Evolutionary conservation across 2,113 vertebrate genomes (phyloP).

Genomic region (Asarcornis scutulata): DNA sequence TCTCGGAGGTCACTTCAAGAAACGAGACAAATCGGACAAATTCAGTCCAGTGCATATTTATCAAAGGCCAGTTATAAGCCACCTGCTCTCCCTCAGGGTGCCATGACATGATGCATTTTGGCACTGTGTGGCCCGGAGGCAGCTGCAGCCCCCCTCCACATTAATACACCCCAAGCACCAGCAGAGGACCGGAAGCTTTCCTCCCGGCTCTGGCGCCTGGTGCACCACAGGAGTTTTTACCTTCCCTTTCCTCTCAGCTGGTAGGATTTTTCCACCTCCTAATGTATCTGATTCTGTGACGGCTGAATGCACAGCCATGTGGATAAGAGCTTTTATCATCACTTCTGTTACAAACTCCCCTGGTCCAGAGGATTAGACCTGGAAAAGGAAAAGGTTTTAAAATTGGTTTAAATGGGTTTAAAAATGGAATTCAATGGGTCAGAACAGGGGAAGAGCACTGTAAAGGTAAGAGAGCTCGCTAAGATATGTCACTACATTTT

Average conservation of each 20-base stretch:
- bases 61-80: no score
- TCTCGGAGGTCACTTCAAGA: neutral
- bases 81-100: neutral
- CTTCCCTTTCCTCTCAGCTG: neutral
- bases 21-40: neutral
- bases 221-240: neutral
- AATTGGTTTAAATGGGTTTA: slow-evolving; percentile 34
- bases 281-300: neutral
- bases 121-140: no score
- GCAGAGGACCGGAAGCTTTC: neutral
- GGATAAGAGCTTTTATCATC: slow-evolving; percentile 39
- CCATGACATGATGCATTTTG: no score
- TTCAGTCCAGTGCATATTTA: neutral
- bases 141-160: neutral
- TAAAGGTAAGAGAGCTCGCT: neutral
- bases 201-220: neutral
- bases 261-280: neutral
- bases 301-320: slow-evolving; percentile 3
- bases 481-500: neutral
- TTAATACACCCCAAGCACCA: neutral
- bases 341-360: slow-evolving; percentile 22
- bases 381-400: neutral
- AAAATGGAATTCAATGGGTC: slow-evolving; percentile 6
- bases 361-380: neutral
- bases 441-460: neutral